A percentile compares a stretch with the other conserved stretches of the same genome.
Evolutionary conservation across 1,140 invertebrate genomes (phyloP).

Genomic region (Dendroctonus ponderosae): DNA sequence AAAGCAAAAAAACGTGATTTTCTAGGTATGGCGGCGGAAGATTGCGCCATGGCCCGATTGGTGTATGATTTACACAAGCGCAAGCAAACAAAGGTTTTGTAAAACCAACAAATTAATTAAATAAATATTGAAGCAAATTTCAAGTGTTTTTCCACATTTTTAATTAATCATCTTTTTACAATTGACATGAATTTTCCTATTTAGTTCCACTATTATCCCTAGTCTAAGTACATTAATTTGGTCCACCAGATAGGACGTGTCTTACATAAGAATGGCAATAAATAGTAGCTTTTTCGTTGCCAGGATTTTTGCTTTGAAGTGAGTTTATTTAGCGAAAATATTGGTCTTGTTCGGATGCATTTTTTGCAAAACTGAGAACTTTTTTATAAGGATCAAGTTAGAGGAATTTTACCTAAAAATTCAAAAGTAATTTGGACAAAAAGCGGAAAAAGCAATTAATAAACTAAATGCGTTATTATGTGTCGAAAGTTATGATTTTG

Average conservation of each 20-base stretch:
- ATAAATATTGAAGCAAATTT: not conserved
- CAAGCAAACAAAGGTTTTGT: not conserved
- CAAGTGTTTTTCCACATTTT: not conserved
- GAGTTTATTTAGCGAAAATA: no score
- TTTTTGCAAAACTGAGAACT: no score
- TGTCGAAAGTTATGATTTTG: no score
- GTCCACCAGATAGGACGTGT: conserved; percentile 33
- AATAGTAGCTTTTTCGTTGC: not conserved
- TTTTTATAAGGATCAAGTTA: no score
- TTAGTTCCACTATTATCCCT: conserved; percentile 3
- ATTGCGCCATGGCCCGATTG: conserved; percentile 53
- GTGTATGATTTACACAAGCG: conserved; percentile 45
- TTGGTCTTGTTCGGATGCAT: no score
- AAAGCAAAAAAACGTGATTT: no score
- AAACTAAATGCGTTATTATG: no score
- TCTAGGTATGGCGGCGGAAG: conserved; percentile 56
- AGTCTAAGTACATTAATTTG: conserved; percentile 16
- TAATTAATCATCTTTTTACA: not conserved
- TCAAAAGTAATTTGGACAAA: no score
- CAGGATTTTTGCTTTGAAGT: no score
- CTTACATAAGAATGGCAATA: conserved; percentile 8
- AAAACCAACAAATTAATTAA: not conserved
- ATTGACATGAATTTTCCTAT: conserved; percentile 26
- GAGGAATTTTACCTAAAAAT: no score
- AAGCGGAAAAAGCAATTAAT: no score